Evolutionary conservation across 1,140 invertebrate species (phyloP), one percentile per base, ranked within the genome.

Genomic region (Bacillus rossius): DNA sequence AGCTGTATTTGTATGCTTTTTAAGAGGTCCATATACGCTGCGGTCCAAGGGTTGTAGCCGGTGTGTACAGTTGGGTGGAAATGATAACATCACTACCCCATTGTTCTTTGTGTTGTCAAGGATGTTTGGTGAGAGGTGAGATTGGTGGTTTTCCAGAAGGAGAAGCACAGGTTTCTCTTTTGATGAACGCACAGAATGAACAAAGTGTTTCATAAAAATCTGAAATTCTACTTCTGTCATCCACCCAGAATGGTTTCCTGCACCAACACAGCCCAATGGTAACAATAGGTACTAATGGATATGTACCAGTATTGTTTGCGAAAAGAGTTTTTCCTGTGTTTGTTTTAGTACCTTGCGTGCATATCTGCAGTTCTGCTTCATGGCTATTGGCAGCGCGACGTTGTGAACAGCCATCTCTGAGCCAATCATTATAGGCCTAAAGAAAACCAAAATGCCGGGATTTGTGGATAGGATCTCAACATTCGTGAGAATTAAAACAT

Each of bases 121-220:
- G 4, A 52, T 63, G 25, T 66, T 59, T 29, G 71, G 45, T 25
- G 22, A 45, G 1, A 69, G 34, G 61, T 77, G 73, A 17, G 61
- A 67, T 16, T 62, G 59, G 59, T 75, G 75, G 61, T 76, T 77
- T 60, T 79, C 74, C 34, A 73, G 59, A 7, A 77, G 49, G 14
- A 77, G 55, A 10, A 77, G 64, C 16, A 74, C 65, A 57, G 63
- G 65, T 34, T 66, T 54, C n/a, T 71, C 66, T 60, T 52, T 59
- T 2, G 71, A 65, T 41, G 62, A 54, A 37, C 61, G 62, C 8
- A 64, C 62, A 67, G 73, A 59, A 22, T 67, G 64, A 1, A 58
- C 58, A 62, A 78, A 76, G 64, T 77, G 72, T 63, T 73, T 14
- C 8, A 73, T 58, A 29, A 65, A 67, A 25, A 60, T 47, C 2